Evolutionary conservation across 2,888 invertebrate genomes (phyloP), one percentile per base, ranked within the genome.

Genomic region (Strigamia crassipes): DNA sequence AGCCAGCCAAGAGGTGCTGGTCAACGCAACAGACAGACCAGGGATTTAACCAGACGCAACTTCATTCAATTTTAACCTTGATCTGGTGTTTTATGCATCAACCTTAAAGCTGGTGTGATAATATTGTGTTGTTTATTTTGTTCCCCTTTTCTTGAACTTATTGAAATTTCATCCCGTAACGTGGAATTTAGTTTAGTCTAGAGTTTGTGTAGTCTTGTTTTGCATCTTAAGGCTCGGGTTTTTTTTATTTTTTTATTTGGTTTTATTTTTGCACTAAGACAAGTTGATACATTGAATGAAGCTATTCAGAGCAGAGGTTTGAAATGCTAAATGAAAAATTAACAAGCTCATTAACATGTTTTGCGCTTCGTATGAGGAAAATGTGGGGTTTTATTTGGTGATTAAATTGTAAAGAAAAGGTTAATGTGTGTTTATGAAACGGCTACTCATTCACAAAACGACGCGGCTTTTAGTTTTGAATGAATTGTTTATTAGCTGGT

Each of bases 281-380:
- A 73, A 73, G 13, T 31, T 73, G 73, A 73, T 73, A n/a, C 12
- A 73, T 23, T 31, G 73, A 31, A 12, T 73, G 27, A 3, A n/a
- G 73, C n/a, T 31, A 31, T 73, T 73, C 9, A 23, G 13, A 27
- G 27, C 12, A 31, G 73, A 27, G 13, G 27, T 73, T 73, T 73
- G 23, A 73, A 18, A 56, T 73, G 31, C 23, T 73, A 73, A 12
- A 73, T 73, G 73, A 13, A 27, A 31, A 73, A 73, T 73, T 73
- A 73, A 73, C 73, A 73, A 31, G 73, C 73, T 73, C 73, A 73
- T 73, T 73, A 73, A 73, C 73, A 73, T 27, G 73, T 73, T 73
- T 73, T 73, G 73, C 31, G 73, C 31, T n/a, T 27, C 12, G 9
- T 27, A 27, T 4, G 73, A 73, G 73, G 31, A 73, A 73, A 73